Evolutionary conservation across 2,797 vertebrate genomes (phyloP), one percentile per base, ranked within the genome.

Genomic region (Acanthiza pusilla): DNA sequence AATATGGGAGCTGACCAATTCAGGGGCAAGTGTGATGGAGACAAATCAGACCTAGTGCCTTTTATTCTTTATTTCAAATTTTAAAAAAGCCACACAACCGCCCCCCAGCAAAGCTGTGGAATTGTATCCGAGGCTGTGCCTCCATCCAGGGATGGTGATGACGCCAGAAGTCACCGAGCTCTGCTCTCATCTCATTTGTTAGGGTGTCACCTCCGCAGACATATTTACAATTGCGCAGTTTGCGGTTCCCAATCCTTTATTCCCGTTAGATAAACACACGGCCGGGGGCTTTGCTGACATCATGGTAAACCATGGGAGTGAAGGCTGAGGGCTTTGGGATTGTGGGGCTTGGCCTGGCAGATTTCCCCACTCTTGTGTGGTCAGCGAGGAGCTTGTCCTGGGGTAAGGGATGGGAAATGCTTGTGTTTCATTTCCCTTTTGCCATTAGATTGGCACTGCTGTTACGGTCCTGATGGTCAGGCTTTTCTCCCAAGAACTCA

Each of bases 301-400:
- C 84, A 21, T 2, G 4, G 86, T 22, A 54, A 66, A 84, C 70
- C 74, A 5, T 2, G 42, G 45, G 75, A 96, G 97, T 96, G 97
- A 86, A 10, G 91, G 70, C 76, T 95, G 97, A 97, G 93, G 54
- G 4, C 71, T 97, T 95, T 90, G 93, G 15, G 27, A 47, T 60
- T 38, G 36, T 50, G 86, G 72, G 2, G 7, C 89, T 66, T 50
- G 75, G 54, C 27, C 61, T 93, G 96, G 92, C 96, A 86, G 73
- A 65, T 73, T 84, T 72, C 84, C 68, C 62, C 57, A 23, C 1
- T 8, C 62, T 51, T 11, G 11, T 50, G 23, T 65, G 82, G 83
- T 40, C 40, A 6, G 48, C 34, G 13, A 58, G 57, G 67, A 68
- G 40, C 40, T 22, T 51, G 36, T 21, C 32, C 47, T 51, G 42